Evolutionary conservation across 2,888 invertebrate genomes (phyloP).

Genomic region (Drosophila acutilabella): DNA sequence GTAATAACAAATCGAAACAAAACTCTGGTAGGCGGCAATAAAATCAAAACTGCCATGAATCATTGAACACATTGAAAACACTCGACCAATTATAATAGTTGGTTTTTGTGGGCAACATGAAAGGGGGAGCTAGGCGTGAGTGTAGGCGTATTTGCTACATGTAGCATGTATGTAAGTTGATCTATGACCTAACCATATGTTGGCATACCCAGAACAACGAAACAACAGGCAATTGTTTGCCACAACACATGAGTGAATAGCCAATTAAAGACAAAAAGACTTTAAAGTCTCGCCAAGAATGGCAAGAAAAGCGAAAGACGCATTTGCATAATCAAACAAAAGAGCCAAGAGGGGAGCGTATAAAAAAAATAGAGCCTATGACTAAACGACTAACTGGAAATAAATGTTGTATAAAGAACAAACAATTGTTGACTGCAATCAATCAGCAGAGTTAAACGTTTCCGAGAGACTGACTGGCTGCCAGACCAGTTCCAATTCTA

Average conservation of each 20-base stretch:
- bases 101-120: slow-evolving; percentile 20
- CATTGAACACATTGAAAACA: slow-evolving; percentile 71
- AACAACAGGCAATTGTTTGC: slow-evolving; percentile 46
- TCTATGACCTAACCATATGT: slow-evolving; percentile 59
- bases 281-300: slow-evolving; percentile 40
- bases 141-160: slow-evolving; percentile 15
- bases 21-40: slow-evolving; percentile 39
- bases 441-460: slow-evolving; percentile 80
- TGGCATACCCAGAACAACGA: slow-evolving; percentile 24
- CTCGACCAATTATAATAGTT: slow-evolving; percentile 68
- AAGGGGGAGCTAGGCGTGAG: slow-evolving; percentile 14
- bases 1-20: slow-evolving; percentile 17
- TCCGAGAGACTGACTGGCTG: slow-evolving; percentile 49
- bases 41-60: slow-evolving; percentile 74
- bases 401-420: slow-evolving; percentile 79
- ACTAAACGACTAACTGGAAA: slow-evolving; percentile 67
- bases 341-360: slow-evolving; percentile 4
- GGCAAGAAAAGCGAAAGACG: slow-evolving; percentile 25
- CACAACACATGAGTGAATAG: slow-evolving; percentile 64
- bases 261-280: slow-evolving; percentile 73
- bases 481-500: slow-evolving; percentile 2
- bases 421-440: slow-evolving; percentile 82
- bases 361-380: slow-evolving; percentile 41
- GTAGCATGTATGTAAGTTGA: slow-evolving; percentile 50
- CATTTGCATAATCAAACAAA: slow-evolving; percentile 27